Conservation (phyloP, 2,797 vertebrate genomes). For the Alfaro cultratus region DNA sequence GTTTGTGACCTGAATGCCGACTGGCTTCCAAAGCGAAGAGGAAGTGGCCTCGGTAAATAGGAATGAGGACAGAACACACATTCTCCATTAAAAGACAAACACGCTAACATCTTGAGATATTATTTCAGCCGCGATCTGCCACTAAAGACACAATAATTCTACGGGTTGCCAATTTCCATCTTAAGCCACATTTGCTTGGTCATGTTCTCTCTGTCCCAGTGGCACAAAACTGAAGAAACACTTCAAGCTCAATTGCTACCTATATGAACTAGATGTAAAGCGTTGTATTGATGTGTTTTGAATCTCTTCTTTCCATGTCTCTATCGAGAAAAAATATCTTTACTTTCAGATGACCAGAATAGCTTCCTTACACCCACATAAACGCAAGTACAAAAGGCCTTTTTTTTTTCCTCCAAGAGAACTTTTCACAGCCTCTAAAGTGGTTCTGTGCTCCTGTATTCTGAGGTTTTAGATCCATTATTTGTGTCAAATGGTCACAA, state of each 20-base stretch:
- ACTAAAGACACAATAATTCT: conserved; percentile 8
- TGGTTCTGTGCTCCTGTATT: not conserved
- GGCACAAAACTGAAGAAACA: conserved; percentile 36
- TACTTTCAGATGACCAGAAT: not conserved
- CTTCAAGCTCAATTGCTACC: conserved; percentile 22
- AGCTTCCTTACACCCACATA: conserved; percentile 1
- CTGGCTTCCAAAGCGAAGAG: conserved; percentile 17
- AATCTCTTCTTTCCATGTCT: not conserved
- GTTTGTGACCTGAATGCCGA: conserved; percentile 20
- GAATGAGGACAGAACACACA: not conserved
- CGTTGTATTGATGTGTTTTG: conserved; percentile 27
- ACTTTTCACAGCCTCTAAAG: conserved; percentile 2
- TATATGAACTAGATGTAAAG: conserved; percentile 6
- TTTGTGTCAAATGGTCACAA: conserved; percentile 6
- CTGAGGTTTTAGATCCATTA: not conserved
- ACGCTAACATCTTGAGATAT: conserved; percentile 17
- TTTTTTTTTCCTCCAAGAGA: not conserved
- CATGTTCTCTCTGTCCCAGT: conserved; percentile 14
- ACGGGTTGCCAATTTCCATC: conserved; percentile 22
- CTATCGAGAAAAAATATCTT: conserved; percentile 2
- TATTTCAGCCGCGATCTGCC: conserved; percentile 8
- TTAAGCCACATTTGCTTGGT: conserved; percentile 21
- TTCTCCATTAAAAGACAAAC: conserved; percentile 7
- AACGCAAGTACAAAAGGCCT: not conserved
- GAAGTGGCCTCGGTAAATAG: conserved; percentile 17